Base-by-base conservation (phyloP, 92 coral and sea anemone species). In the Chrysogorgia sp. region DNA sequence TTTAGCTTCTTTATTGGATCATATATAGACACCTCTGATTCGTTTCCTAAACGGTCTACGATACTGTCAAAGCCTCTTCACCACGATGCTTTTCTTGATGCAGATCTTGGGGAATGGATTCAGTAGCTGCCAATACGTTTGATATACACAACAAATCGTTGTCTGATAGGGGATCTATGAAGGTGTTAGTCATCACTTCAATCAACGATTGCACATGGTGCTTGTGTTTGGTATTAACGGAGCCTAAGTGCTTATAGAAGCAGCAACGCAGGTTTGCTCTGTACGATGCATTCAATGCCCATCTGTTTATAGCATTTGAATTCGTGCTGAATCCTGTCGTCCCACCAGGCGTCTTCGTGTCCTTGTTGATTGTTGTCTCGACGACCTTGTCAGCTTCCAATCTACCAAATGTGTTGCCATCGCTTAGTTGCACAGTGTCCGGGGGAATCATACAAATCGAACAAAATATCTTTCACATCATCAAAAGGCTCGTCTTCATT, bases 281-380 rank as follows among this genome's bases (percentile, higher is more conserved):
- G n/a, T n/a, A n/a, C n/a, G n/a, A n/a, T n/a, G n/a, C n/a, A n/a
- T n/a, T n/a, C n/a, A n/a, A n/a, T n/a, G n/a, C n/a, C n/a, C n/a
- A n/a, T n/a, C n/a, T n/a, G n/a, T n/a, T n/a, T n/a, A n/a, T n/a
- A n/a, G n/a, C n/a, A n/a, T n/a, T n/a, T n/a, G n/a, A 28, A 34
- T 60, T 2, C 15, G 13, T 1, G 29, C 3, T 10, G 64, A 30
- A 24, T 3, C 15, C 6, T n/a, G n/a, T n/a, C n/a, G n/a, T n/a
- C n/a, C 34, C 74, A 1, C 52, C 74, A 22, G 28, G 28, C 20
- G 74, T 66, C 32, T 66, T 35, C 3, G 50, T 34, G 32, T 66
- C 74, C 9, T 40, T 34, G 29, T 56, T 56, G 63, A 56, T 56
- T 21, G 63, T 56, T 7, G 9, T 56, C 63, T 56, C 63, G 7